Base-by-base conservation (phyloP, 2,797 vertebrate genomes). In the Channa striata region DNA sequence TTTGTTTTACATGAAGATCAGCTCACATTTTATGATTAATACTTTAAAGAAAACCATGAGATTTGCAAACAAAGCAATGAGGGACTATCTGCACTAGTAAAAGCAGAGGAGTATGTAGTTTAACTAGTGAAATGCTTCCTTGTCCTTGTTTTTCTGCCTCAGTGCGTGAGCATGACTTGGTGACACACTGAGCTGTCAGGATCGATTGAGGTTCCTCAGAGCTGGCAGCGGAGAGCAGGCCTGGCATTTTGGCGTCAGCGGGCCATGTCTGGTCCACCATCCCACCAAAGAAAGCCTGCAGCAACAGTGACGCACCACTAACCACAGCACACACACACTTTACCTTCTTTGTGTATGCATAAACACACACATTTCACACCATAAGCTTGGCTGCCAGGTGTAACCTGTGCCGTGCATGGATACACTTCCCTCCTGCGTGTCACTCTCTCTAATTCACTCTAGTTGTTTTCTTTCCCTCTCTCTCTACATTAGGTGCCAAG, bases 171-270 rank as follows among this genome's bases (percentile, higher is more conserved):
- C n/a, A 79, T 89, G 84, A 88, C 87, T 86, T 60, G 82, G 87
- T 91, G 90, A 92, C 87, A 91, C 84, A 87, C 82, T 83, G 83
- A 89, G 83, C 89, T 91, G 89, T 93, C 91, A 90, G 64, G 70
- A 89, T 85, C 43, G 46, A 91, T 92, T 72, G 81, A 86, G 83
- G 77, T 73, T 90, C 74, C 82, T 81, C 47, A 30, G 71, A 87
- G 81, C 73, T 78, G 74, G 83, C 84, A 80, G 80, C 72, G 59
- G 69, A 83, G 73, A 81, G 72, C 62, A 33, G 74, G 72, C 53
- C 68, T 81, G 83, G 82, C 82, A 58, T 69, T 37, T 40, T 75
- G 80, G 81, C 80, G 74, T 76, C 20, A 9, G n/a, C 49, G 8
- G 65, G 71, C 75, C 81, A 64, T 72, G 76, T 83, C 75, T 76